phyloP scores from a whole-genome alignment of 2,113 vertebrate species.

The Aptenodytes forsteri region DNA sequence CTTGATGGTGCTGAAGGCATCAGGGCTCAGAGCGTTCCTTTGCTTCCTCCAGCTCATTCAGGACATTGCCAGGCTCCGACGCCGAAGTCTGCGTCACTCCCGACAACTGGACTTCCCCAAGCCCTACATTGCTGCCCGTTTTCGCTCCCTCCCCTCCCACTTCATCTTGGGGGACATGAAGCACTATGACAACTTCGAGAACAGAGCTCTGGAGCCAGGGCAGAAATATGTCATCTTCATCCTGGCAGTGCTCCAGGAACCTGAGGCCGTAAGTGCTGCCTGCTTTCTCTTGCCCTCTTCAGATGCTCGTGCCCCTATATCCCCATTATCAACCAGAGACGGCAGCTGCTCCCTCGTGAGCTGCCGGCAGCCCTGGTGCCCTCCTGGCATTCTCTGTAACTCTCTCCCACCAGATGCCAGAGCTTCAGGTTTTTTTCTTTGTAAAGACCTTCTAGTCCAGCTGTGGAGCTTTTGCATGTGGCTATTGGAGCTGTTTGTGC shows the following conservation, averaged over 20 bases:
- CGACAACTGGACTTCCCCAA: conserved; percentile 85
- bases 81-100: conserved; percentile 88
- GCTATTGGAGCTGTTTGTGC: not conserved
- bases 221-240: conserved; percentile 93
- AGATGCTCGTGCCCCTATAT: not conserved
- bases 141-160: conserved; percentile 83
- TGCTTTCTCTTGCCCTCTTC: not conserved
- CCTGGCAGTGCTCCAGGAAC: conserved; percentile 87
- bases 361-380: not conserved
- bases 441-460: not conserved
- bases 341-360: not conserved
- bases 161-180: conserved; percentile 90
- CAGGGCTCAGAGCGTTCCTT: not conserved
- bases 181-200: conserved; percentile 89
- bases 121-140: conserved; percentile 92
- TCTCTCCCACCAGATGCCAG: not conserved
- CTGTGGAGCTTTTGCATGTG: not conserved
- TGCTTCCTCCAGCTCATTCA: conserved; percentile 79
- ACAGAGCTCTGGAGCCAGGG: conserved; percentile 86
- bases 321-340: not conserved
- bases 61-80: conserved; percentile 81
- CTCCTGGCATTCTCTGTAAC: not conserved
- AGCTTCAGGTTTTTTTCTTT: not conserved
- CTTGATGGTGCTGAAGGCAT: not conserved
- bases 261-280: conserved; percentile 79